Evolutionary conservation across 2,113 vertebrate species (phyloP).

Genomic region (Paralichthys olivaceus): DNA sequence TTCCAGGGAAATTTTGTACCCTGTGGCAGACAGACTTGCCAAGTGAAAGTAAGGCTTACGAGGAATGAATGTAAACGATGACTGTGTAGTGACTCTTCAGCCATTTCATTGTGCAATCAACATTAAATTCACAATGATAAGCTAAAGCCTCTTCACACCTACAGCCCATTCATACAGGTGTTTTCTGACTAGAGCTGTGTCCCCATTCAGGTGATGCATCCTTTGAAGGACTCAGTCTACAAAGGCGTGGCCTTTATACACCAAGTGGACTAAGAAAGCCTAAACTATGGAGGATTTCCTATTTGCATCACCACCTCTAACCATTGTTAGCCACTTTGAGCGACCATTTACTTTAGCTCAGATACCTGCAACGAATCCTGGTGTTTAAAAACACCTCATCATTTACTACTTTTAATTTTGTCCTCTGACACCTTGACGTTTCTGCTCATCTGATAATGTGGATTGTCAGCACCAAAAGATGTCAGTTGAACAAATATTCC

Average conservation of each 20-base stretch:
- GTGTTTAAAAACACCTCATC: no score
- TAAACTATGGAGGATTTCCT: background rate
- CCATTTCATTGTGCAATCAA: background rate
- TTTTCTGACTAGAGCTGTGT: background rate
- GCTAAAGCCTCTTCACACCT: background rate
- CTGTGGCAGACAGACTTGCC: background rate
- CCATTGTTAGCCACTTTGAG: no score
- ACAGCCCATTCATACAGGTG: background rate
- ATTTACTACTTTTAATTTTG: background rate
- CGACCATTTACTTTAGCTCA: no score
- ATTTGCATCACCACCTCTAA: background rate
- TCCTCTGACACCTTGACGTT: background rate
- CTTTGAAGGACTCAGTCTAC: no score
- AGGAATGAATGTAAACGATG: background rate
- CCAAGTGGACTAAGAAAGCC: background rate
- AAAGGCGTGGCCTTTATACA: background rate
- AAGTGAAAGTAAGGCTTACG: background rate
- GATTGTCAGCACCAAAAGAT: constrained; percentile 45
- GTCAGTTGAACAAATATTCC: constrained; percentile 31
- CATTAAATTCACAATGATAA: background rate
- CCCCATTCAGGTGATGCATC: no score
- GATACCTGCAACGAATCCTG: no score
- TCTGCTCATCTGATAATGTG: background rate
- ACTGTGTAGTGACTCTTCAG: background rate
- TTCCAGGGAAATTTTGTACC: background rate